phyloP scores from a whole-genome alignment of 35 echinoderm and acorn worm genomes.

The Heliocidaris erythrogramma region DNA sequence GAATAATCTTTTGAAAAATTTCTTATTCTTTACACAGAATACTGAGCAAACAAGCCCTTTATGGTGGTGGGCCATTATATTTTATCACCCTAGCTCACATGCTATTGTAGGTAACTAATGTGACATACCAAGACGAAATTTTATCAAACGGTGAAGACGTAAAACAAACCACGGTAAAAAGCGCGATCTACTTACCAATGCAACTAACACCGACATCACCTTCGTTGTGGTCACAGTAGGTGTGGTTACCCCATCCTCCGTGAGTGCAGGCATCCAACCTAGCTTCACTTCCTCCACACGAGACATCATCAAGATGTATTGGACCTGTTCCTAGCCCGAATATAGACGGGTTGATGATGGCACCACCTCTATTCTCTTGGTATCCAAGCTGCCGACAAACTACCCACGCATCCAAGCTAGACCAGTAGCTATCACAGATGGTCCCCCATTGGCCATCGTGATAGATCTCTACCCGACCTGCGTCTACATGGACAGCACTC shows the following conservation, averaged over 20 bases:
- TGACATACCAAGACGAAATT: no score
- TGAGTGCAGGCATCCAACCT: background rate
- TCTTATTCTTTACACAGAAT: no score
- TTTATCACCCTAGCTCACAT: no score
- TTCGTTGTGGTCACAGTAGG: background rate
- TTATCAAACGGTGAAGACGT: no score
- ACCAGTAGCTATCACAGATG: constrained; percentile 6
- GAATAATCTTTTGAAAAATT: no score
- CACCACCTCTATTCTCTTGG: background rate
- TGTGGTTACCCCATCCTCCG: background rate
- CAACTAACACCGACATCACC: background rate
- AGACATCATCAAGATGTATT: background rate
- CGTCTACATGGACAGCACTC: background rate
- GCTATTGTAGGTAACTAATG: no score
- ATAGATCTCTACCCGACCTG: constrained; percentile 25
- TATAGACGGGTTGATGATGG: background rate
- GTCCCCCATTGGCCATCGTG: background rate
- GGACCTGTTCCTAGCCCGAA: background rate
- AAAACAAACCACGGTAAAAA: no score
- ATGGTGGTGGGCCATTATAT: no score
- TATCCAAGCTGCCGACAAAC: constrained; percentile 35
- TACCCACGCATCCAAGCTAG: background rate
- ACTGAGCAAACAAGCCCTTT: no score
- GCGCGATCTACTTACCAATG: background rate
- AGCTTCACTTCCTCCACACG: background rate